Conservation (phyloP, 2,113 vertebrate genomes). For the Plestiodon gilberti region DNA sequence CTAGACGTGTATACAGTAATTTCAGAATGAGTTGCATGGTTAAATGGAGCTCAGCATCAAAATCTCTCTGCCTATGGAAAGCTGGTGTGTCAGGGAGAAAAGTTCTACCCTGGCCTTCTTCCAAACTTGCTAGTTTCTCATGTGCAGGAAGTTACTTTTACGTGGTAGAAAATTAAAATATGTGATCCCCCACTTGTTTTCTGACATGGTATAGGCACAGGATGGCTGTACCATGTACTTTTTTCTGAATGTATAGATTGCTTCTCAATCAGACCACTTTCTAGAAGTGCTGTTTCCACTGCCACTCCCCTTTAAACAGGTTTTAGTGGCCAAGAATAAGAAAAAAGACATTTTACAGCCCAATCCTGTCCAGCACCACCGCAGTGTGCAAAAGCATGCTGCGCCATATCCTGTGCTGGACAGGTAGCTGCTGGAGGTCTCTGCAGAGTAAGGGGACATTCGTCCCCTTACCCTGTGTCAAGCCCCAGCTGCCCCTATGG, state of each 20-base stretch:
- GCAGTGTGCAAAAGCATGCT: background rate
- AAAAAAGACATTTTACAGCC: background rate
- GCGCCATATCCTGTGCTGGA: too few species aligned
- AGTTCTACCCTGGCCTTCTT: background rate
- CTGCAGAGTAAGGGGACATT: too few species aligned
- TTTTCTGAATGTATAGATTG: background rate
- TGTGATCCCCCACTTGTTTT: background rate
- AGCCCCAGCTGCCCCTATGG: too few species aligned
- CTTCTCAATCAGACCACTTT: background rate
- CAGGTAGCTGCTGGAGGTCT: too few species aligned
- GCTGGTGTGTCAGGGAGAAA: background rate
- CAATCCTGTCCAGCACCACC: too few species aligned
- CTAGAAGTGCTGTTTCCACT: background rate
- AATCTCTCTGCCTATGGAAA: background rate
- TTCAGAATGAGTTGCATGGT: background rate
- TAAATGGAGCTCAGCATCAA: background rate
- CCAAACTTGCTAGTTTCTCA: background rate
- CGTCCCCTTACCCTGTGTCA: too few species aligned
- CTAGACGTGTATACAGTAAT: background rate
- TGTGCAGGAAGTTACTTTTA: background rate
- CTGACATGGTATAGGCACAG: background rate
- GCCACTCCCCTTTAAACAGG: background rate
- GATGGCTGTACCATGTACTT: background rate
- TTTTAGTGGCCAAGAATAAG: background rate
- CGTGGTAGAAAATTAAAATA: background rate